Conservation (phyloP, 2,113 vertebrate genomes). For the Burhinus oedicnemus region DNA sequence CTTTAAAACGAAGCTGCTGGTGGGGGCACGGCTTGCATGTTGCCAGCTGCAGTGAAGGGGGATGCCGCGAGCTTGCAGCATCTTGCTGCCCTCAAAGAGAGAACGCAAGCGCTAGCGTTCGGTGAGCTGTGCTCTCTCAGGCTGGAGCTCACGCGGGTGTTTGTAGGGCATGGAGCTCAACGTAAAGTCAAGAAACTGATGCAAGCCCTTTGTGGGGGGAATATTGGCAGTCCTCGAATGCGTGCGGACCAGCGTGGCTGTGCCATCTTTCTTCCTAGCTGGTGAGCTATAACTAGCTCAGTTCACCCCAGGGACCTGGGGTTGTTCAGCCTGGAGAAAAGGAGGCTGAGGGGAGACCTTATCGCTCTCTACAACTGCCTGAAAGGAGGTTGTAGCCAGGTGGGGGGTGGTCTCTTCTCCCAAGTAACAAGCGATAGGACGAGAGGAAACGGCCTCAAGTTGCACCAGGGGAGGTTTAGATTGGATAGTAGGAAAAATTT, state of each 20-base stretch:
- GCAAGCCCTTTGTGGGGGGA: not conserved
- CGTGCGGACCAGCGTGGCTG: accelerated
- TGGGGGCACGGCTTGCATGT: accelerated
- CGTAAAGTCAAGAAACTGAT: not conserved
- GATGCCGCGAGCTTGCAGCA: not conserved
- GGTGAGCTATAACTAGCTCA: not conserved
- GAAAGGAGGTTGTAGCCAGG: not conserved
- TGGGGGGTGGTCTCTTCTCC: not conserved
- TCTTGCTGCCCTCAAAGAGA: not conserved
- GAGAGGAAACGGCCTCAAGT: not conserved
- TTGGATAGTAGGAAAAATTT: not conserved
- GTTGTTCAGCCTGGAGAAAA: not conserved
- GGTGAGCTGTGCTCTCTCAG: not conserved
- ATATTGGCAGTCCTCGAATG: not conserved
- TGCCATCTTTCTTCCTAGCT: not conserved
- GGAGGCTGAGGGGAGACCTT: not conserved
- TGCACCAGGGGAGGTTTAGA: not conserved
- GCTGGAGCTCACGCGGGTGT: not conserved
- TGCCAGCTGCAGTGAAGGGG: not conserved
- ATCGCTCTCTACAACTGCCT: not conserved
- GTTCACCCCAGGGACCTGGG: not conserved
- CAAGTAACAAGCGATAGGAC: not conserved
- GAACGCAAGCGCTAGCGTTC: accelerated
- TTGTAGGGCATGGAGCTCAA: not conserved
- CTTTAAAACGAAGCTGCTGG: not conserved